Conservation (phyloP, 2,113 vertebrate species). For the Upupa epops region DNA sequence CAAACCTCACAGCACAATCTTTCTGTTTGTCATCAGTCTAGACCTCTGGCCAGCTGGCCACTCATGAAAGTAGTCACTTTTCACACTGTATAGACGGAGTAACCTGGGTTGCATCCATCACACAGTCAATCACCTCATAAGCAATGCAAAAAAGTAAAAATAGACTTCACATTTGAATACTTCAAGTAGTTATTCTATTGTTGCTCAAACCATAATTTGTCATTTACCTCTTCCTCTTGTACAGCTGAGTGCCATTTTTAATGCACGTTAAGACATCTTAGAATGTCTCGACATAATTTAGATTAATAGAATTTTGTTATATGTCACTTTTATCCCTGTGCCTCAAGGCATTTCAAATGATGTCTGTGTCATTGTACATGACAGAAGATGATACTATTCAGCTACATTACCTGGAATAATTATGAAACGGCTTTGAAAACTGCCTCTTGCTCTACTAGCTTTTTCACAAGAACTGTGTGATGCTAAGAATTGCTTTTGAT, state of each 20-base stretch:
- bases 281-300: not conserved
- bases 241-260: not conserved
- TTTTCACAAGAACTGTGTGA: not conserved
- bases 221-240: not conserved
- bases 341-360: not conserved
- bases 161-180: not conserved
- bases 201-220: not conserved
- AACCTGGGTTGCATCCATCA: not conserved
- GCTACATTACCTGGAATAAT: not conserved
- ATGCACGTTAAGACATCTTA: not conserved
- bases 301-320: not conserved
- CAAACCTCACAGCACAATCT: not conserved
- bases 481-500: not conserved
- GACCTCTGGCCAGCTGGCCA: not conserved
- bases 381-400: not conserved
- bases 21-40: not conserved
- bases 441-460: not conserved
- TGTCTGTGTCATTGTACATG: not conserved
- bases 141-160: not conserved
- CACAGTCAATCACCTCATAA: not conserved
- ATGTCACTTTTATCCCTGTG: not conserved
- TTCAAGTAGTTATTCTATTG: not conserved
- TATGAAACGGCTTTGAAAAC: not conserved
- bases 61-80: not conserved
- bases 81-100: not conserved